Evolutionary conservation across 2,888 invertebrate genomes (phyloP).

Genomic region (Drosophila anomalipes): DNA sequence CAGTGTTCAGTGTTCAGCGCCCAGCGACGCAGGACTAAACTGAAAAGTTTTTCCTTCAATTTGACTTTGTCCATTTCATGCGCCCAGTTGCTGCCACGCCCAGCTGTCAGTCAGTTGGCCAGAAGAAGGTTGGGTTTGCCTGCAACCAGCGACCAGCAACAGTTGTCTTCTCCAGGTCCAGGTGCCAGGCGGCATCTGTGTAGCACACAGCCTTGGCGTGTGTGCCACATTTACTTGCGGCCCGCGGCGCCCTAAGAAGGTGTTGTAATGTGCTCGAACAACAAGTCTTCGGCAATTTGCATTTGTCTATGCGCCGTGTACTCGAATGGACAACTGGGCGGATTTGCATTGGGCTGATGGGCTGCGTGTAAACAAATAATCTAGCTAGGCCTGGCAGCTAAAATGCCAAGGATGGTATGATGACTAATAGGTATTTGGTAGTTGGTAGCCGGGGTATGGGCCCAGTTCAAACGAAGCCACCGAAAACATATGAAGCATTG

Average conservation of each 20-base stretch:
- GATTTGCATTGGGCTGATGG: constrained; percentile 38
- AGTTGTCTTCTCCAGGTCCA: constrained; percentile 53
- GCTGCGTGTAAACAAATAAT: constrained; percentile 78
- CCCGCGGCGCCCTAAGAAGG: constrained; percentile 62
- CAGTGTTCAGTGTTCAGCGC: neutral
- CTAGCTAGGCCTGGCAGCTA: constrained; percentile 51
- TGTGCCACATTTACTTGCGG: constrained; percentile 52
- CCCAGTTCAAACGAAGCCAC: constrained; percentile 75
- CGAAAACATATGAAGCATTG: constrained; percentile 65
- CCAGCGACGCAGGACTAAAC: constrained; percentile 23
- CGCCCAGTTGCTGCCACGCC: constrained; percentile 30
- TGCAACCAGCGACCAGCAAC: constrained; percentile 42
- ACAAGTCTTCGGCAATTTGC: constrained; percentile 16
- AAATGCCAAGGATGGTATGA: neutral
- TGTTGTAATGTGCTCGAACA: constrained; percentile 70
- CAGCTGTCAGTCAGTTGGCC: constrained; percentile 52
- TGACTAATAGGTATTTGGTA: neutral
- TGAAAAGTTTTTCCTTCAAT: constrained; percentile 45
- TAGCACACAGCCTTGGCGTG: constrained; percentile 27
- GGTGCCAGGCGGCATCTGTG: constrained; percentile 53
- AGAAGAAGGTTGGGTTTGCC: neutral
- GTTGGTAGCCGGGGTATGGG: constrained; percentile 16
- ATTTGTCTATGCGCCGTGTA: constrained; percentile 10
- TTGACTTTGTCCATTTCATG: constrained; percentile 36
- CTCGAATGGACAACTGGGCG: constrained; percentile 30